Conservation (phyloP, 2,888 invertebrate species). For the Dimorphilus gyrociliatus region DNA sequence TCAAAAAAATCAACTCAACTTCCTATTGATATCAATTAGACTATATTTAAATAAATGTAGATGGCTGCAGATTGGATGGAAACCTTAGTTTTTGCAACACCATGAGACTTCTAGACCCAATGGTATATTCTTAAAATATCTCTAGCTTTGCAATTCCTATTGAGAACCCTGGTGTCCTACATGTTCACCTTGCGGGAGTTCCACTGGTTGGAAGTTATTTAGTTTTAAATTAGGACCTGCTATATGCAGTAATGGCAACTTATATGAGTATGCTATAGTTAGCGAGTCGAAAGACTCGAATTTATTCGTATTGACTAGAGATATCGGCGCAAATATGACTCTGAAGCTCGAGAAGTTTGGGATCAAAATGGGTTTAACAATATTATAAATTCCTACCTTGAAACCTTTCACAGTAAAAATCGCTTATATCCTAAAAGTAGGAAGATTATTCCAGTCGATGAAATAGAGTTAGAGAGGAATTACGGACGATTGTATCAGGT, state of each 20-base stretch:
- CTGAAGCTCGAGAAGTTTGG: conserved; percentile 2
- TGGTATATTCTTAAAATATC: conserved; percentile 1
- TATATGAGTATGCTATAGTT: conserved; percentile 5
- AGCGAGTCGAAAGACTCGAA: not conserved
- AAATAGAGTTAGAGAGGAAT: too few relatives aligned
- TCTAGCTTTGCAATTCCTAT: conserved; percentile 3
- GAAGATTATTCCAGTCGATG: too few relatives aligned
- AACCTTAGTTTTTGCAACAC: conserved; percentile 5
- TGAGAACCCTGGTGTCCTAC: conserved; percentile 1
- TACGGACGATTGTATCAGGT: too few relatives aligned
- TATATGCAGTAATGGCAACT: not conserved
- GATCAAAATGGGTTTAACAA: too few relatives aligned
- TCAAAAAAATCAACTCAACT: too few relatives aligned
- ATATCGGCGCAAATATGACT: not conserved
- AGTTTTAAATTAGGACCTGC: conserved; percentile 5
- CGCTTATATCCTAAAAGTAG: too few relatives aligned
- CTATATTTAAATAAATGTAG: too few relatives aligned
- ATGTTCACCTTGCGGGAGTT: not conserved
- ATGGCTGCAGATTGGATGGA: too few relatives aligned
- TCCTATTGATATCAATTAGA: too few relatives aligned
- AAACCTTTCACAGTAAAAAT: too few relatives aligned
- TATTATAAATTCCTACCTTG: too few relatives aligned
- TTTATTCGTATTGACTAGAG: conserved; percentile 4
- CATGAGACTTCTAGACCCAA: not conserved
- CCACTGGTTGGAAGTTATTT: conserved; percentile 1